Base-by-base conservation (phyloP, 2,797 vertebrate genomes). In the Mycteria americana region DNA sequence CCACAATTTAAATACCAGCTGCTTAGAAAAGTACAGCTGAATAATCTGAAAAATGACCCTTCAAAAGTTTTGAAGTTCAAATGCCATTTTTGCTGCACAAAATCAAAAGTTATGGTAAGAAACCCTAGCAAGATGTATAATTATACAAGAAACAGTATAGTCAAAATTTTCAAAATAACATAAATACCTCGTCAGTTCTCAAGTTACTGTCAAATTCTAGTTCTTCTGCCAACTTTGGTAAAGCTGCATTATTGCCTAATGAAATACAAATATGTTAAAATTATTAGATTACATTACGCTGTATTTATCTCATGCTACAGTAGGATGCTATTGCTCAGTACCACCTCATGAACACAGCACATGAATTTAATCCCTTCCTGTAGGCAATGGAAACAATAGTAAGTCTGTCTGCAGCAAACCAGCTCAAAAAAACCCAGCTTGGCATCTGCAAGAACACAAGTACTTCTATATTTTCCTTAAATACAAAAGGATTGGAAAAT, bases 141-240 rank as follows among this genome's bases (percentile, higher is more conserved):
- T 46, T 57, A 73, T 15, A 59, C 17, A 89, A 69, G 25, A 93
- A 86, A 91, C 2, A 54, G 74, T 9, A 39, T 7, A 74, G 13
- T 33, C 24, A 64, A 67, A 65, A 63, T 9, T 74, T 74, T 75
- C 11, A 89, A 89, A 86, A 72, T 10, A 93, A 45, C 30, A 88
- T 64, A 89, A 97, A 93, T 98, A 98, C 98, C 98, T 98, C 53
- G 18, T 92, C 90, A 73, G 96, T 67, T 93, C 70, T 88, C 92
- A 95, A 86, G 86, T 88, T 72, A 74, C 77, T 85, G 94, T 93
- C 94, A 82, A 35, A 83, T 82, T 96, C 92, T 77, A 70, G 16
- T 82, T 88, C 95, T 97, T 95, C 95, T 81, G 69, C 37, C 94
- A 80, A 84, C 83, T 92, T 87, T 82, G 82, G 80, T 88, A 96